Conservation (phyloP, 1,140 invertebrate species). For the Nomia melanderi region DNA sequence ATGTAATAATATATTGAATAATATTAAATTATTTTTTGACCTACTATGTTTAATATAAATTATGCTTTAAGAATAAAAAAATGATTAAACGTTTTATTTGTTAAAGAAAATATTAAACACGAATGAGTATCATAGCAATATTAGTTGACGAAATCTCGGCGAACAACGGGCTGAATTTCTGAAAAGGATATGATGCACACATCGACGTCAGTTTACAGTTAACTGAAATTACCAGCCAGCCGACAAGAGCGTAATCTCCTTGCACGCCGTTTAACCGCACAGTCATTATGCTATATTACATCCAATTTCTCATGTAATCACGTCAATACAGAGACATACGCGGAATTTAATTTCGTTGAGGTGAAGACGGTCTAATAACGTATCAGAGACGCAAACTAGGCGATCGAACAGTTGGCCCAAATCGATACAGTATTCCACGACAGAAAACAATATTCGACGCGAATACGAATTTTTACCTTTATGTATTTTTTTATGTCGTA, state of each 20-base stretch:
- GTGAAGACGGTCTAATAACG: slow-evolving; percentile 28
- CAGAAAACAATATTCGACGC: neutral
- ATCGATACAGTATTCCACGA: neutral
- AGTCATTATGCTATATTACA: slow-evolving; percentile 23
- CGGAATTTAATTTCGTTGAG: slow-evolving; percentile 22
- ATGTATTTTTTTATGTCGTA: too few species aligned
- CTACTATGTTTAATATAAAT: too few species aligned
- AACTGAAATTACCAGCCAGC: neutral
- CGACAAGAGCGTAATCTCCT: slow-evolving; percentile 6
- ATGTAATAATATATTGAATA: too few species aligned
- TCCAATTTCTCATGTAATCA: slow-evolving; percentile 48
- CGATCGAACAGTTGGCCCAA: slow-evolving; percentile 15
- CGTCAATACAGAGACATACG: slow-evolving; percentile 11
- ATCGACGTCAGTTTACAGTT: neutral
- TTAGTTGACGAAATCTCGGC: too few species aligned
- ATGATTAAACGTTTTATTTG: too few species aligned
- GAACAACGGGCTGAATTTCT: too few species aligned
- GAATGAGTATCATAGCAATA: too few species aligned
- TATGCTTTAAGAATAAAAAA: too few species aligned
- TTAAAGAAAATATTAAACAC: too few species aligned
- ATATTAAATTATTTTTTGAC: too few species aligned
- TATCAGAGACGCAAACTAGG: neutral
- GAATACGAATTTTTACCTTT: too few species aligned
- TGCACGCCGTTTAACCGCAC: slow-evolving; percentile 19
- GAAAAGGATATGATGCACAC: too few species aligned